A percentile compares a stretch with the other conserved stretches of the same genome.
These are phyloP conservation scores for Meliscaeva auricollis DNA, from an alignment of 2,888 invertebrate genomes.

Conservation along the genomic window DNA sequence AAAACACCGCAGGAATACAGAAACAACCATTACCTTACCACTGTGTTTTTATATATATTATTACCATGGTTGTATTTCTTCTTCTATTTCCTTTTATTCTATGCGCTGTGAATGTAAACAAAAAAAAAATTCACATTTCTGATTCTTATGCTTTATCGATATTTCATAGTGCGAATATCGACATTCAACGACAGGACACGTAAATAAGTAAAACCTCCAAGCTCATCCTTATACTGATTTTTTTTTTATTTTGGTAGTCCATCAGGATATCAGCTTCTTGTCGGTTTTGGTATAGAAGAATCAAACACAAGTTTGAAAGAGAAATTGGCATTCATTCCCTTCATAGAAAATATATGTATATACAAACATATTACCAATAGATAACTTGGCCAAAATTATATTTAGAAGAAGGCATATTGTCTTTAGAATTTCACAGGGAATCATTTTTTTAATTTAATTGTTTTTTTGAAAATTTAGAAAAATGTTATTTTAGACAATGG, in stretches of 20 bases:
- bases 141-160: slow-evolving; percentile 68
- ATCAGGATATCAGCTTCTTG: slow-evolving; percentile 11
- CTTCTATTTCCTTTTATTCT: not conserved
- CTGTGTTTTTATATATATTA: not conserved
- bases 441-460: too few species aligned
- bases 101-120: not conserved
- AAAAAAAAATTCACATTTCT: slow-evolving; percentile 54
- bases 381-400: not conserved
- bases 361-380: not conserved
- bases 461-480: too few species aligned
- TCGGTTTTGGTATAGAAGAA: not conserved
- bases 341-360: not conserved
- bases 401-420: too few species aligned
- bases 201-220: slow-evolving; percentile 34
- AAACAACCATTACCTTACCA: slow-evolving; percentile 26
- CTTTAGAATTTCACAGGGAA: slow-evolving; percentile 18
- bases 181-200: slow-evolving; percentile 62
- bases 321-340: slow-evolving; percentile 19
- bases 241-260: slow-evolving; percentile 5
- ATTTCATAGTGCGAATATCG: slow-evolving; percentile 61
- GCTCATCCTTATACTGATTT: slow-evolving; percentile 1
- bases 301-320: slow-evolving; percentile 12
- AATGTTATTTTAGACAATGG: too few species aligned
- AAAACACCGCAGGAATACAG: slow-evolving; percentile 51
- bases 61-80: not conserved